A percentile compares a stretch with the other conserved stretches of the same genome.
These are phyloP conservation scores for Drosophila diplacantha DNA, from an alignment of 2,888 invertebrate genomes.

Conservation along the genomic window DNA sequence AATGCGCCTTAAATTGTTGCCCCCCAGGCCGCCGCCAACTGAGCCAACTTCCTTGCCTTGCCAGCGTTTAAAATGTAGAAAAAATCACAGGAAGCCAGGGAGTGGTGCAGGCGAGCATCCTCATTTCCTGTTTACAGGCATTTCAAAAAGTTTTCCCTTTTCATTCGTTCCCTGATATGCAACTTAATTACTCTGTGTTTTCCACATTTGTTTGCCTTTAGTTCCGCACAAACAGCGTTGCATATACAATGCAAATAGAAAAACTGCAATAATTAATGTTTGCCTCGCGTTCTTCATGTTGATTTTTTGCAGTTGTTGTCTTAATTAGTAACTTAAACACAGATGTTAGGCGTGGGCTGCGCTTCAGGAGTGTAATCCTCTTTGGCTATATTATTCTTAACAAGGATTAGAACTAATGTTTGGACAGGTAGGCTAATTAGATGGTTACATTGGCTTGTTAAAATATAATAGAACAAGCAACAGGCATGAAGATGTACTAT, in stretches of 20 bases:
- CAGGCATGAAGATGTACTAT: too few species aligned
- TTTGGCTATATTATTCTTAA: background rate
- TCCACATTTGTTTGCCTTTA: constrained; percentile 39
- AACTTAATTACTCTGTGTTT: constrained; percentile 54
- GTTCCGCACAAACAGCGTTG: constrained; percentile 18
- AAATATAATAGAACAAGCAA: background rate
- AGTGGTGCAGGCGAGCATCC: background rate
- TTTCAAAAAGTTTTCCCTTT: constrained; percentile 51
- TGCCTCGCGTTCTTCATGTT: constrained; percentile 25
- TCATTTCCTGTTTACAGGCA: constrained; percentile 46
- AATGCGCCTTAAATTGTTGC: constrained; percentile 52
- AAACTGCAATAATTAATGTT: constrained; percentile 44
- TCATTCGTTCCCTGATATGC: constrained; percentile 47
- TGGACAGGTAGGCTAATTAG: background rate
- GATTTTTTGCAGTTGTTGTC: constrained; percentile 4
- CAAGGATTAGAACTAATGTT: background rate
- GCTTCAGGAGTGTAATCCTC: constrained; percentile 2
- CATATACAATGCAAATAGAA: constrained; percentile 20
- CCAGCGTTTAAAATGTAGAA: constrained; percentile 20
- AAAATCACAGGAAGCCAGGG: constrained; percentile 16
- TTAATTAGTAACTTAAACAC: constrained; percentile 24
- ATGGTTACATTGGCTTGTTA: background rate
- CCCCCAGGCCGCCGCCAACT: background rate
- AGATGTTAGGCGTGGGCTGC: background rate
- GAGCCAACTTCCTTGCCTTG: constrained; percentile 5